These are phyloP conservation scores for Copidosoma floridanum DNA, from an alignment of 1,140 invertebrate species.

Conservation along the genomic window DNA sequence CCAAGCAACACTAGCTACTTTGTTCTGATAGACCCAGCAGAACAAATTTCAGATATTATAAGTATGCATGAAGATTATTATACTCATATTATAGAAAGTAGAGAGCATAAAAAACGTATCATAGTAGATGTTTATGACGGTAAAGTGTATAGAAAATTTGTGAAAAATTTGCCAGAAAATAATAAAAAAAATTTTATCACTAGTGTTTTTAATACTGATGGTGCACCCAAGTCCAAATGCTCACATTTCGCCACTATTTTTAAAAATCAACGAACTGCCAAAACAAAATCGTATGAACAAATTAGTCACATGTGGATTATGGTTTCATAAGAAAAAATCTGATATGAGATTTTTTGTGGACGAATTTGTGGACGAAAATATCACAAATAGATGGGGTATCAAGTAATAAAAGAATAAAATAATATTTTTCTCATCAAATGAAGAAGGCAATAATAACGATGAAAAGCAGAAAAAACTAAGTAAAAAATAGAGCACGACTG, in stretches of 20 bases:
- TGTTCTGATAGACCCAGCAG: constrained; percentile 1
- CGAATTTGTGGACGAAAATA: not conserved
- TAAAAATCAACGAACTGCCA: constrained; percentile 13
- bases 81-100: not conserved
- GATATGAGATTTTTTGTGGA: not conserved
- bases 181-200: not conserved
- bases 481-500: too few relatives aligned
- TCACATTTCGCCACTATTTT: constrained; percentile 8
- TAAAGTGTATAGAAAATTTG: constrained; percentile 3
- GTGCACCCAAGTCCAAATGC: constrained; percentile 1
- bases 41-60: constrained; percentile 2
- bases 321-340: constrained; percentile 12
- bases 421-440: too few relatives aligned
- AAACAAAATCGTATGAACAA: constrained; percentile 4
- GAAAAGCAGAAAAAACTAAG: too few relatives aligned
- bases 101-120: not conserved
- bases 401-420: too few relatives aligned
- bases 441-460: too few relatives aligned
- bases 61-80: not conserved
- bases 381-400: too few relatives aligned
- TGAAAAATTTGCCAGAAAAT: not conserved
- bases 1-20: not conserved
- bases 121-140: constrained; percentile 10
- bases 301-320: constrained; percentile 7
- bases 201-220: constrained; percentile 6